phyloP scores from a whole-genome alignment of 2,888 invertebrate genomes.

The Erebia epiphron region DNA sequence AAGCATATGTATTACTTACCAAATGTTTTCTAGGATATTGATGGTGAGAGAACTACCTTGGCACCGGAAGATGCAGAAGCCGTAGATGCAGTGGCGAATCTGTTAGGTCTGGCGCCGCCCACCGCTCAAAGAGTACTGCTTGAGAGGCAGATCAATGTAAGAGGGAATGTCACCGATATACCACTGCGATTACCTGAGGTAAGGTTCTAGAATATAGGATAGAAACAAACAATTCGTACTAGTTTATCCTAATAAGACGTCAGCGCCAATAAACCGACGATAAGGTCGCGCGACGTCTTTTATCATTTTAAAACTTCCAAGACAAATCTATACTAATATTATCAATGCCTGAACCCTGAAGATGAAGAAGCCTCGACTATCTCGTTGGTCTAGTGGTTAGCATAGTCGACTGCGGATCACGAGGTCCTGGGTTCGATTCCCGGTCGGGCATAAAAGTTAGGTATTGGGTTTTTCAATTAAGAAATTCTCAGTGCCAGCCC shows the following conservation, averaged over 20 bases:
- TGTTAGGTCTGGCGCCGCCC: conserved; percentile 89
- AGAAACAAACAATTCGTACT: neutral
- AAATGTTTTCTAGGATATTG: conserved; percentile 85
- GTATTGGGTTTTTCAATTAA: too few relatives aligned
- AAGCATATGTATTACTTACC: neutral
- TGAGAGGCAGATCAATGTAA: conserved; percentile 93
- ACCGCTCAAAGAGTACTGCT: conserved; percentile 90
- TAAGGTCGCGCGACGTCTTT: too few relatives aligned
- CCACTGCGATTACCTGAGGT: conserved; percentile 94
- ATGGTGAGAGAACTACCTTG: conserved; percentile 92
- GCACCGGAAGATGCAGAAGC: conserved; percentile 86
- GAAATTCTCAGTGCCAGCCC: too few relatives aligned
- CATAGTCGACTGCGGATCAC: too few relatives aligned
- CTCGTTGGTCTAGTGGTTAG: too few relatives aligned
- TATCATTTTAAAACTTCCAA: neutral
- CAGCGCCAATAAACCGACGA: too few relatives aligned
- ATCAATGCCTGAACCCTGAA: too few relatives aligned
- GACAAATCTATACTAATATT: too few relatives aligned
- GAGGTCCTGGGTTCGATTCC: too few relatives aligned
- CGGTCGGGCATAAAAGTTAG: too few relatives aligned
- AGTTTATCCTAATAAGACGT: too few relatives aligned
- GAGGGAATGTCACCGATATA: conserved; percentile 96
- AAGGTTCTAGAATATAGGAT: conserved; percentile 36
- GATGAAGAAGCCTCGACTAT: too few relatives aligned
- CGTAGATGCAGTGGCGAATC: conserved; percentile 88